Evolutionary conservation across 37 sponge, comb jelly and placozoan genomes (phyloP).

Genomic region (Eunapius fragilis): DNA sequence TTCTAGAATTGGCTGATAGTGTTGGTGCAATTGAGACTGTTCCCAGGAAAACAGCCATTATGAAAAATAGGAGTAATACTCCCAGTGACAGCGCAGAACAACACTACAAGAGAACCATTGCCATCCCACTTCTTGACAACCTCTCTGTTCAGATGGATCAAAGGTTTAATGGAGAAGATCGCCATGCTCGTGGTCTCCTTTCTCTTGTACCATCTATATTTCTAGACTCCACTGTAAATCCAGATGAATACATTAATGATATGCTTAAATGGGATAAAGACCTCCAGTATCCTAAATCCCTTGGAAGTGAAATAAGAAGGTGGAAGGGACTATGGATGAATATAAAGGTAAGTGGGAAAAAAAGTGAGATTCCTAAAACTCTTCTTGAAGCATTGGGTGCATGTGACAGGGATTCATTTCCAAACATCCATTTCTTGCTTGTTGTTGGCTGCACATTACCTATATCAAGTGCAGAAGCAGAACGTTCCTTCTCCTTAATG

Average conservation of each 20-base stretch:
- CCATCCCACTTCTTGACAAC: no score
- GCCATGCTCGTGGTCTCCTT: slow-evolving; percentile 45
- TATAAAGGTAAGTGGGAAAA: background rate
- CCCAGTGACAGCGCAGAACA: slow-evolving; percentile 27
- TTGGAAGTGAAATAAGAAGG: slow-evolving; percentile 38
- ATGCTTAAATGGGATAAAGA: slow-evolving; percentile 34
- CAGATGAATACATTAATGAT: background rate
- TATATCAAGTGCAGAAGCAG: slow-evolving; percentile 52
- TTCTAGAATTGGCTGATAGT: slow-evolving; percentile 35
- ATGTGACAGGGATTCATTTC: slow-evolving; percentile 46
- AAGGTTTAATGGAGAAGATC: slow-evolving; percentile 25
- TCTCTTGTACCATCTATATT: slow-evolving; percentile 24
- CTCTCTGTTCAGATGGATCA: slow-evolving; percentile 19
- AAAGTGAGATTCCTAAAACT: slow-evolving; percentile 7
- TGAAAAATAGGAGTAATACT: slow-evolving; percentile 30
- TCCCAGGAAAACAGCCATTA: slow-evolving; percentile 22
- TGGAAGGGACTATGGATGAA: slow-evolving; percentile 46
- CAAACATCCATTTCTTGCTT: slow-evolving; percentile 48
- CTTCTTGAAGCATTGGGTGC: slow-evolving; percentile 22
- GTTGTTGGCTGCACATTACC: slow-evolving; percentile 54
- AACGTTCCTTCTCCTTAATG: slow-evolving; percentile 33
- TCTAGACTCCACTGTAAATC: background rate
- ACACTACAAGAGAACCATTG: slow-evolving; percentile 40
- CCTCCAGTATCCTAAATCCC: slow-evolving; percentile 41
- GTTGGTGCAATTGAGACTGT: slow-evolving; percentile 37